These are phyloP conservation scores for Pristiophorus japonicus DNA, from an alignment of 2,113 vertebrate species.

Conservation along the genomic window DNA sequence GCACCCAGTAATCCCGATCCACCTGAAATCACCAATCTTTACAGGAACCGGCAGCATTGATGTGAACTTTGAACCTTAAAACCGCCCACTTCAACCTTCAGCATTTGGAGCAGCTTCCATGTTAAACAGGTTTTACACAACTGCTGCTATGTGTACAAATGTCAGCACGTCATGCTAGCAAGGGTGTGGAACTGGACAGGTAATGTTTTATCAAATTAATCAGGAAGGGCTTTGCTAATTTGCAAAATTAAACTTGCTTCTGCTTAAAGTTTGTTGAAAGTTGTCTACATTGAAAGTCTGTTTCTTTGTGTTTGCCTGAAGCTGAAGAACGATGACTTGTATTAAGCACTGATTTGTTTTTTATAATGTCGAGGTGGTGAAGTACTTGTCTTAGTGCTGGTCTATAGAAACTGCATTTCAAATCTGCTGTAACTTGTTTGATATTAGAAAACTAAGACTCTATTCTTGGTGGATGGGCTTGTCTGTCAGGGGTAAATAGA, in stretches of 20 bases:
- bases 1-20: not conserved
- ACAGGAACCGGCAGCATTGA: not conserved
- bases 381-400: not conserved
- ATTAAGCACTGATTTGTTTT: not conserved
- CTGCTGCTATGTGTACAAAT: no score
- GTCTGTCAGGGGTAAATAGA: not conserved
- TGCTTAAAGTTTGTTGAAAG: no score
- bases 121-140: not conserved
- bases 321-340: not conserved
- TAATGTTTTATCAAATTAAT: not conserved
- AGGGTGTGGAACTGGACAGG: not conserved
- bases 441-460: not conserved
- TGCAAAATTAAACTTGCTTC: not conserved
- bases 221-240: not conserved
- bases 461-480: not conserved
- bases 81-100: conserved; percentile 1
- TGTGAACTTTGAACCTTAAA: conserved; percentile 25
- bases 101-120: conserved; percentile 5
- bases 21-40: not conserved
- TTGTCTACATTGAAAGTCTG: no score
- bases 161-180: not conserved
- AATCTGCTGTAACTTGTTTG: not conserved
- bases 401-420: not conserved
- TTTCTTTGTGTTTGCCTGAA: not conserved
- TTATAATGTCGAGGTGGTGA: not conserved